Percentiles rank a stretch among this genome's conserved stretches.
These are phyloP conservation scores for Fragum whitleyi DNA, from an alignment of 2,888 invertebrate genomes.

Conservation along the genomic window DNA sequence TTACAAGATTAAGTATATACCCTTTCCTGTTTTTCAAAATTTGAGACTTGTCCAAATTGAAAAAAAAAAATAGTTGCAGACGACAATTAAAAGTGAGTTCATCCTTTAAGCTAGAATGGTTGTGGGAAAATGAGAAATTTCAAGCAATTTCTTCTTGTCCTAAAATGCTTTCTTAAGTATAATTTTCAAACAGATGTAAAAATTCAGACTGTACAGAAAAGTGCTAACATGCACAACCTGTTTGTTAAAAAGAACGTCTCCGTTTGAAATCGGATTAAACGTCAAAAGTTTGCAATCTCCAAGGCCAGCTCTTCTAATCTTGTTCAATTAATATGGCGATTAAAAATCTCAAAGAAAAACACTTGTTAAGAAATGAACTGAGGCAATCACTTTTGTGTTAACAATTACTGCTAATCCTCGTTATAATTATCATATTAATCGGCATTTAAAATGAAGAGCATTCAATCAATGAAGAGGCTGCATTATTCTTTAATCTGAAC, in stretches of 20 bases:
- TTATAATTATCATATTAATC: neutral
- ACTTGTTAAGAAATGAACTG: neutral
- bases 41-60: too few relatives aligned
- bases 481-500: neutral
- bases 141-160: too few relatives aligned
- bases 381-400: slow-evolving; percentile 4
- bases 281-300: neutral
- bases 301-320: neutral
- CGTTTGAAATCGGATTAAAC: neutral
- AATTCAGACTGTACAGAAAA: too few relatives aligned
- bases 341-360: neutral
- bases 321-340: neutral
- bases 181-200: too few relatives aligned
- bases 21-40: too few relatives aligned
- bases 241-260: neutral
- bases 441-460: neutral
- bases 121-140: too few relatives aligned
- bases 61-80: too few relatives aligned
- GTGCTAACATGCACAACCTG: neutral
- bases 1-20: too few relatives aligned
- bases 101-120: too few relatives aligned
- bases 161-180: too few relatives aligned
- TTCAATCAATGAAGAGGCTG: neutral
- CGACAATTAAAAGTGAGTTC: too few relatives aligned
- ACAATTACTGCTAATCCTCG: neutral